Evolutionary conservation across 2,797 vertebrate species (phyloP).

Genomic region (Aselliscus stoliczkanus): DNA sequence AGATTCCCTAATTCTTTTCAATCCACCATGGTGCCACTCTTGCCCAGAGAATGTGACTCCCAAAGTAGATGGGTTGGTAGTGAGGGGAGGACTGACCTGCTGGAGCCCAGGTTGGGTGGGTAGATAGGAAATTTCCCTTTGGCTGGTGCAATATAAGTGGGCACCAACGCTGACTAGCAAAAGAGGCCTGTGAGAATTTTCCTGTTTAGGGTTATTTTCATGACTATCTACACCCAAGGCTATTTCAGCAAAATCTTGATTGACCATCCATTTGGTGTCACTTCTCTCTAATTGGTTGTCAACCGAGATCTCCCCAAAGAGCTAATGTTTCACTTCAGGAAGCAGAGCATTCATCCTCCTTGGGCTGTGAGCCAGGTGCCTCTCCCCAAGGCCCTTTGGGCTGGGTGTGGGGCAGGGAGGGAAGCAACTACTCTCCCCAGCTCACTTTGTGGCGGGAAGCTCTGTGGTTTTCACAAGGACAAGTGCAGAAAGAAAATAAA

Average conservation of each 20-base stretch:
- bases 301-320: not conserved
- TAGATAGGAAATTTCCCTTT: not conserved
- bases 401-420: not conserved
- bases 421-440: constrained; percentile 45
- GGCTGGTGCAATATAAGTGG: not conserved
- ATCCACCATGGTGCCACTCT: not conserved
- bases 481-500: not conserved
- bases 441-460: not conserved
- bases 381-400: not conserved
- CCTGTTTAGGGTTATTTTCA: not conserved
- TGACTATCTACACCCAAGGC: not conserved
- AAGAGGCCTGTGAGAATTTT: not conserved
- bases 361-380: not conserved
- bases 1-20: not conserved
- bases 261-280: not conserved
- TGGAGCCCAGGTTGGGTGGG: not conserved
- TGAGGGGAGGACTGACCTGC: not conserved
- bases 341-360: not conserved
- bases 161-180: not conserved
- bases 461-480: constrained; percentile 49
- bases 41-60: not conserved
- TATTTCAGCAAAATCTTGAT: not conserved
- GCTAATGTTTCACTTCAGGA: not conserved
- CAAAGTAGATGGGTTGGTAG: not conserved
- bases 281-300: not conserved